Percentiles rank a stretch among this genome's conserved stretches.
Evolutionary conservation across 2,113 vertebrate species (phyloP).

Genomic region (Oryzias woworae): DNA sequence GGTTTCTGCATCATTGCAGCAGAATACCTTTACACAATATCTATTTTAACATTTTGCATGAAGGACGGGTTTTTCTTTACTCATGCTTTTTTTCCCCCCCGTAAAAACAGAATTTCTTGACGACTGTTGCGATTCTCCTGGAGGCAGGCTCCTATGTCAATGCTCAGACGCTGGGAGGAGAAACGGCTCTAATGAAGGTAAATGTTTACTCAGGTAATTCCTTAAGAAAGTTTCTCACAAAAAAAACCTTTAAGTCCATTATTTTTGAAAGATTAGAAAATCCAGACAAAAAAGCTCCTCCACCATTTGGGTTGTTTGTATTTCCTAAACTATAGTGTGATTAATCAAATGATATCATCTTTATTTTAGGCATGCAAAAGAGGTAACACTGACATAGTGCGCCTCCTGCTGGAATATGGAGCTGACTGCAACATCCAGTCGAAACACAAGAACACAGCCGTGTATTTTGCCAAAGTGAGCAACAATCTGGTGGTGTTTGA

Average conservation of each 20-base stretch:
- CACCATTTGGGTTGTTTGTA: no score
- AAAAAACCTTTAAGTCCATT: not conserved
- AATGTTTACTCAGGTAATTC: not conserved
- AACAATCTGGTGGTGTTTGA: constrained; percentile 88
- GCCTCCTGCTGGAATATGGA: constrained; percentile 92
- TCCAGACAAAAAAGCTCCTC: no score
- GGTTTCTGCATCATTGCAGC: no score
- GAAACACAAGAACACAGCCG: constrained; percentile 89
- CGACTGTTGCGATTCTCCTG: constrained; percentile 92
- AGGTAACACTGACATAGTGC: constrained; percentile 91
- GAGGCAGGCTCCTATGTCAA: constrained; percentile 94
- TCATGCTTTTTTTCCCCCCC: not conserved
- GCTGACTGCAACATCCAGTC: constrained; percentile 94
- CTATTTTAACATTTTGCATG: not conserved
- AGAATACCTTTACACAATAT: no score
- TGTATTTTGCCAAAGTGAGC: constrained; percentile 90
- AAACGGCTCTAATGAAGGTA: constrained; percentile 97
- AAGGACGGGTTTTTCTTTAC: not conserved
- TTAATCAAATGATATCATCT: not conserved
- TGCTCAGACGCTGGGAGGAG: constrained; percentile 85
- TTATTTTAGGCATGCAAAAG: constrained; percentile 88
- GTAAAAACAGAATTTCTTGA: constrained; percentile 87
- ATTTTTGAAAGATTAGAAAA: not conserved
- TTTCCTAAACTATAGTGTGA: not conserved
- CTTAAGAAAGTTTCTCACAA: not conserved